Base-by-base conservation (phyloP, 2,888 invertebrate genomes). In the Criorhina ranunculi region DNA sequence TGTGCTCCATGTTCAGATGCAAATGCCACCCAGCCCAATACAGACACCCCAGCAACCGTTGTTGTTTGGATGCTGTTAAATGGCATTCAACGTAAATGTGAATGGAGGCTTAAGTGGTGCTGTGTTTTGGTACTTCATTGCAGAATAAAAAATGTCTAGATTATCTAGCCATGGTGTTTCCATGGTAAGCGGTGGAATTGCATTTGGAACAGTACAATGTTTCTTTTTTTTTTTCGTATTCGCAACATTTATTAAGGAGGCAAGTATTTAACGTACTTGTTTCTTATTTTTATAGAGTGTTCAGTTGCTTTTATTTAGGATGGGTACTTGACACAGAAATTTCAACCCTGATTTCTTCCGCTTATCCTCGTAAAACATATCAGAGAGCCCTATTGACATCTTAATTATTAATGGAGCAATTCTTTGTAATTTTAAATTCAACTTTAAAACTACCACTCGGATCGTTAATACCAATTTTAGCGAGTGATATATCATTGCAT, bases 81-180 rank as follows among this genome's bases (percentile, higher is more conserved):
- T 64, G 73, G 11, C 35, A 64, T 19, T 55, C 44, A 75, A 46
- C 55, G 73, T 55, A 64, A 75, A 75, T 75, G 40, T 33, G 42
- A 60, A 51, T 60, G 35, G 8, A 29, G 53, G 44, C 35, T 55
- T 42, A 64, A 75, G 55, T 75, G 64, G 44, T 75, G 9, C 35
- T 15, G n/a, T 49, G 70, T 55, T 60, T 60, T 29, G 40, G 60
- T 51, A 37, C 40, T 60, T 60, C 29, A 60, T 29, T 49, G 17
- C 72, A 42, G 40, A 59, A 49, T 31, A 51, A 40, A 6, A 60
- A 72, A 51, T 51, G 57, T 51, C 8, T 9, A 59, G 31, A 60
- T 51, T 72, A 72, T 72, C 60, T 49, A 8, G 29, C 31, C 29
- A 49, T 60, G 17, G 11, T 40, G 15, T 9, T 5, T 57, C 8